Base-by-base conservation (phyloP, 2,888 invertebrate genomes). In the Axea sp. region DNA sequence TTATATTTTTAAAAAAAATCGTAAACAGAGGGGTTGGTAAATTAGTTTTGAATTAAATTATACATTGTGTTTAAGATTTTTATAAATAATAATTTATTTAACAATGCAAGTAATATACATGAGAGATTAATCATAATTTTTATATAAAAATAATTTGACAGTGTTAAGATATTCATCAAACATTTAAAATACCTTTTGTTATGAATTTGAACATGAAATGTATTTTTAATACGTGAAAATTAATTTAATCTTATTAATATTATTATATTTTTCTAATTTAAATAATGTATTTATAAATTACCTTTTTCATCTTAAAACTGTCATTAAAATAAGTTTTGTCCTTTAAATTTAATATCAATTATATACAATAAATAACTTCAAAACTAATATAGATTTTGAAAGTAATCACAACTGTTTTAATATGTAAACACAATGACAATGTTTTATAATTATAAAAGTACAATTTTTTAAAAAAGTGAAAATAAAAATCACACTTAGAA, bases 61-160 rank as follows among this genome's bases (percentile, higher is more conserved):
- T n/a, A n/a, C n/a, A n/a, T n/a, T n/a, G n/a, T n/a, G 9, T 30
- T 22, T 33, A 37, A 51, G 37, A 28, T 15, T 60, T 60, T 65
- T 51, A 73, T 73, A 59, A 65, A 73, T 60, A 55, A 65, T 65
- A 60, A 73, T 65, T 67, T 73, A 59, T 73, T 67, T 67, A 73
- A 67, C 59, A 65, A 73, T 51, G 51, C 37, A 67, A 53, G 17
- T 51, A 73, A 67, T 73, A 55, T 67, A 60, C 68, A 68, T 68
- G 67, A 33, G 17, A 39, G 17, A 60, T 68, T 68, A 51, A 53
- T 59, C 33, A 59, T 59, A 68, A 53, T 51, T 68, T 68, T 28
- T 43, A 35, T 59, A 43, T 59, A 68, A 68, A 59, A 51, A 51
- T 68, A 43, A 43, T 11, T 60, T 68, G 68, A 68, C 68, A 68